Base-by-base conservation (phyloP, 2,888 invertebrate species). In the Tholera decimalis region DNA sequence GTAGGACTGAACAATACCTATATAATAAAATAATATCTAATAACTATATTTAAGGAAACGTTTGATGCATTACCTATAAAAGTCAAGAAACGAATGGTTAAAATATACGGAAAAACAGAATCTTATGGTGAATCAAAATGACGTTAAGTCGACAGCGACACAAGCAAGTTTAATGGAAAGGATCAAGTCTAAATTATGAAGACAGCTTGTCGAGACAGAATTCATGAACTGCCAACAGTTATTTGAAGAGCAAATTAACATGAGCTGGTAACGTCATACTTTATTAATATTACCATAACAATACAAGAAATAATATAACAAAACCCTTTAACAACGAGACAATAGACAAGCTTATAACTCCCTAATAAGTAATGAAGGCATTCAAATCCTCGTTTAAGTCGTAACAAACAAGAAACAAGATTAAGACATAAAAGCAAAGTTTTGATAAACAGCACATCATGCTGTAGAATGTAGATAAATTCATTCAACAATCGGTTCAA, bases 361-460 rank as follows among this genome's bases (percentile, higher is more conserved):
- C 8, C 39, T 62, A 37, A 54, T 60, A 50, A 57, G 54, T 64
- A 55, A 64, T 57, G 43, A 77, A 64, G 43, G 50, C 62, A 63
- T 73, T 67, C 53, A 67, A 72, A 72, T 77, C 26, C 59, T 46
- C 43, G 39, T 44, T 60, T 39, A 61, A 61, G 49, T 61, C 41
- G 41, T 44, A 76, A 64, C 11, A 57, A 75, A 75, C 60, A 59
- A 75, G 37, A 50, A 75, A 62, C 76, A 65, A 66, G 56, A 69
- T 77, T 79, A 69, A 46, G 62, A 63, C 69, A 56, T 78, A 43
- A 79, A 69, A 66, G 60, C 60, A 44, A 79, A 76, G 60, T 79
- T 75, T 66, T 62, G 47, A 55, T 60, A 55, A 65, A 59, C 49
- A 49, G 33, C 56, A 50, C 69, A 54, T 66, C 56, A 64, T 54